Percentiles rank a stretch among this genome's conserved stretches.
Conservation (phyloP, 1,140 invertebrate genomes). For the Ips typographus region DNA sequence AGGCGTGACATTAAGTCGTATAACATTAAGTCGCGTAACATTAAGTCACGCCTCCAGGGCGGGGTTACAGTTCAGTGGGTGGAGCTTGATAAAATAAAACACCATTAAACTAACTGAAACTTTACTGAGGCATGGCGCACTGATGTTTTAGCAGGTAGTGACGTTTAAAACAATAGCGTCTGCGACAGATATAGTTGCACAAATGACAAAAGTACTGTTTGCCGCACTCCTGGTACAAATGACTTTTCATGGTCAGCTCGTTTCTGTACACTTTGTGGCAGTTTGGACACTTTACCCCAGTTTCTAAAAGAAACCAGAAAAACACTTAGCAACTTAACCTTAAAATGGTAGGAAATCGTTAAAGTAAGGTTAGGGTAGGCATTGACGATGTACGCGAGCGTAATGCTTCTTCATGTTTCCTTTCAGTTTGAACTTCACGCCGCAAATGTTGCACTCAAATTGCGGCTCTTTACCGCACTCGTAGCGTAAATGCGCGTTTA, state of each 20-base stretch:
- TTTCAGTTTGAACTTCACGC: slow-evolving; percentile 8
- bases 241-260: slow-evolving; percentile 58
- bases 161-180: neutral
- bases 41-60: neutral
- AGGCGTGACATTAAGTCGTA: neutral
- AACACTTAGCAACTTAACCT: too few relatives aligned
- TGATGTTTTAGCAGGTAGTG: neutral
- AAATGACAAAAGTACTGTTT: slow-evolving; percentile 34
- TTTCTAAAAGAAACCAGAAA: slow-evolving; percentile 1
- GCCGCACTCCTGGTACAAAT: slow-evolving; percentile 51
- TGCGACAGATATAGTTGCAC: neutral
- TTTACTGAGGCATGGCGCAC: neutral
- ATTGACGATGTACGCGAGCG: too few relatives aligned
- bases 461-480: slow-evolving; percentile 57
- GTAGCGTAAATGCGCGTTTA: slow-evolving; percentile 19
- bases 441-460: slow-evolving; percentile 59
- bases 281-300: slow-evolving; percentile 40
- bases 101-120: neutral
- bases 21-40: too few relatives aligned
- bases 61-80: neutral
- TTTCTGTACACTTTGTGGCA: slow-evolving; percentile 61
- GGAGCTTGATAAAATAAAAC: neutral
- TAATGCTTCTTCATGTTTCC: slow-evolving; percentile 9
- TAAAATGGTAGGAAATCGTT: too few relatives aligned
- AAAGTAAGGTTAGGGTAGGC: too few relatives aligned